Base-by-base conservation (phyloP, 2,888 invertebrate genomes). In the Parelbella ahira region DNA sequence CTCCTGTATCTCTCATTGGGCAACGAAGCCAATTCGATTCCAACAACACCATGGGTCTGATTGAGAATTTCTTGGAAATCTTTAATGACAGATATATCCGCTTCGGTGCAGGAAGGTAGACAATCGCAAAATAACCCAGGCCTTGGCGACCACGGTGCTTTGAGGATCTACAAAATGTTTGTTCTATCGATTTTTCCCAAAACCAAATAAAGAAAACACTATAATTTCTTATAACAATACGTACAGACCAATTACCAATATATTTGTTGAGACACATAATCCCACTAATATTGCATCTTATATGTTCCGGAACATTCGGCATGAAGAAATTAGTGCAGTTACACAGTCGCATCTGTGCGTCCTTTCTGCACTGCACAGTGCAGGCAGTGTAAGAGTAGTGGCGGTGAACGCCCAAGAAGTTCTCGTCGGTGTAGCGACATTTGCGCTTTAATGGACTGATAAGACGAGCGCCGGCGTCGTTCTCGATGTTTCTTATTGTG, bases 381-480 rank as follows among this genome's bases (percentile, higher is more conserved):
- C 94, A 94, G 0, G 93, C 92, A 18, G 91, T 92, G 51, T 86
- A 86, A 32, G 93, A 94, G 55, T 94, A 94, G 60, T 89, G 86
- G 0, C 78, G 76, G 62, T 92, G 92, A 0, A 93, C 90, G 21
- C 82, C 58, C 30, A 86, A 48, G 20, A 65, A 71, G 50, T 90
- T 88, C 68, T 94, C 94, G 49, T 93, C 90, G 0, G 88, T 88
- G 58, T 93, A 94, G 2, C 93, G 91, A 63, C 94, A 94, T 62
- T 91, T 91, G n/a, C 94, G 88, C 63, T 93, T 93, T 3, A 78
- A 68, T 0, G 93, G 89, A 8, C 89, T 79, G 2, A 93, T 90
- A 37, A 89, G 80, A 1, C 90, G 88, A 0, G 91, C 92, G 46
- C 90, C 91, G 1, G 88, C 88, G 54, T 93, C 92, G 64, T 94